These are phyloP conservation scores for Parazoanthus swiftii DNA, from an alignment of 92 coral and sea anemone species.

Conservation along the genomic window DNA sequence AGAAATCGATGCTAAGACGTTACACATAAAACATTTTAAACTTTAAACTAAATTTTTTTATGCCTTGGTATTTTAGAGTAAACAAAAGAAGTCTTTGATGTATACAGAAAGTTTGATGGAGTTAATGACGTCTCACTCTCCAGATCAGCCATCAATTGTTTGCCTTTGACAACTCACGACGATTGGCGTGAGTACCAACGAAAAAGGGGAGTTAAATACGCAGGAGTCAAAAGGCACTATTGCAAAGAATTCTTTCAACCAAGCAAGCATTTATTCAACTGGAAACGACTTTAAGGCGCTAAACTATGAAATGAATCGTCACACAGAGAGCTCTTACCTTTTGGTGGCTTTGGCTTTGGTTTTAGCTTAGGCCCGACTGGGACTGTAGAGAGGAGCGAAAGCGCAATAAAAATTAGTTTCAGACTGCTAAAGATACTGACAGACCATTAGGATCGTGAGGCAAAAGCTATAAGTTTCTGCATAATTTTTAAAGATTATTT, in stretches of 20 bases:
- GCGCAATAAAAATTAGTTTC: too few relatives aligned
- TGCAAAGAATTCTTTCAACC: neutral
- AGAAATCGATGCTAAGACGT: neutral
- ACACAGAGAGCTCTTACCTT: conserved; percentile 15
- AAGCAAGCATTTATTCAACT: neutral
- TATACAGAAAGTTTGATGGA: neutral
- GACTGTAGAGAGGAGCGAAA: neutral
- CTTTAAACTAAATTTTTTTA: too few relatives aligned
- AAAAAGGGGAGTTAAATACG: too few relatives aligned
- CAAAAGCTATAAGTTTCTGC: neutral
- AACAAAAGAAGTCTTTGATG: too few relatives aligned
- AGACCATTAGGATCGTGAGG: too few relatives aligned
- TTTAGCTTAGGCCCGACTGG: conserved; percentile 39
- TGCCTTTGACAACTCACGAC: neutral
- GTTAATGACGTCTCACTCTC: too few relatives aligned
- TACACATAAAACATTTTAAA: neutral
- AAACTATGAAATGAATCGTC: neutral
- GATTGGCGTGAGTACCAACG: neutral
- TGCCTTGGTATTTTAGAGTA: too few relatives aligned
- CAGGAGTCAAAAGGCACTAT: too few relatives aligned
- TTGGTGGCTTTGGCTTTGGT: conserved; percentile 39
- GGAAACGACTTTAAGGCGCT: neutral
- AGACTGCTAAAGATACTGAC: too few relatives aligned
- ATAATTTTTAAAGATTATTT: too few relatives aligned
- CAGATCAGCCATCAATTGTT: neutral